A percentile compares a stretch with the other conserved stretches of the same genome.
Conservation (phyloP, 2,888 invertebrate species). For the Hetaerina titia region DNA sequence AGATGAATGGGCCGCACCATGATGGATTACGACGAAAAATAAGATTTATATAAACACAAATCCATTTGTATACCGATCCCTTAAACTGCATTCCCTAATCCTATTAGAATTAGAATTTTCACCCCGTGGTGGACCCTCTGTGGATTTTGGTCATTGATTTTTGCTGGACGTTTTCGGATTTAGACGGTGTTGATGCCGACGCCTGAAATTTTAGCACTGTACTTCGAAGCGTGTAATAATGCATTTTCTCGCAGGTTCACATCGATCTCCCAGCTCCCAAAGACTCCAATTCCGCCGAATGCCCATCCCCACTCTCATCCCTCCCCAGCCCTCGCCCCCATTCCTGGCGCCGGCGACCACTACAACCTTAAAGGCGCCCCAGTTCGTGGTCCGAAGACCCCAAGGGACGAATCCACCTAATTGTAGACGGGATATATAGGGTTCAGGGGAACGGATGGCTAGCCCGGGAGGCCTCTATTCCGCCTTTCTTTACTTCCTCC, state of each 20-base stretch:
- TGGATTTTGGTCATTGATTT: background rate
- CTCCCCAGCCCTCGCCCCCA: background rate
- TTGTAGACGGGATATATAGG: slow-evolving; percentile 63
- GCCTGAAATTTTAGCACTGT: background rate
- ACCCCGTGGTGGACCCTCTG: background rate
- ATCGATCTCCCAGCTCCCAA: background rate
- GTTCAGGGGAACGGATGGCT: slow-evolving; percentile 51
- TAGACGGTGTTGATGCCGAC: background rate
- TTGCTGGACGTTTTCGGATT: background rate
- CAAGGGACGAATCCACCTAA: slow-evolving; percentile 63
- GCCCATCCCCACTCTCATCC: background rate
- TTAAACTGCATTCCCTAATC: slow-evolving; percentile 50
- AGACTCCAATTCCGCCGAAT: background rate
- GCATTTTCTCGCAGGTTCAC: background rate
- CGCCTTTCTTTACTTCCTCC: background rate
- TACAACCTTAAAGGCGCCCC: slow-evolving; percentile 18
- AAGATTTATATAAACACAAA: slow-evolving; percentile 34
- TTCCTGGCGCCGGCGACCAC: background rate
- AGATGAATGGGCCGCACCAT: slow-evolving; percentile 58
- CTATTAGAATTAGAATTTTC: slow-evolving; percentile 50
- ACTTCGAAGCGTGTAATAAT: background rate
- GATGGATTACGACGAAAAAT: slow-evolving; percentile 53
- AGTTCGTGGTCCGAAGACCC: slow-evolving; percentile 36
- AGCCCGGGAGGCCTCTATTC: slow-evolving; percentile 4
- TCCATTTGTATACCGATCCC: slow-evolving; percentile 37